Base-by-base conservation (phyloP, 2,888 invertebrate genomes). In the Plagodis pulveraria region DNA sequence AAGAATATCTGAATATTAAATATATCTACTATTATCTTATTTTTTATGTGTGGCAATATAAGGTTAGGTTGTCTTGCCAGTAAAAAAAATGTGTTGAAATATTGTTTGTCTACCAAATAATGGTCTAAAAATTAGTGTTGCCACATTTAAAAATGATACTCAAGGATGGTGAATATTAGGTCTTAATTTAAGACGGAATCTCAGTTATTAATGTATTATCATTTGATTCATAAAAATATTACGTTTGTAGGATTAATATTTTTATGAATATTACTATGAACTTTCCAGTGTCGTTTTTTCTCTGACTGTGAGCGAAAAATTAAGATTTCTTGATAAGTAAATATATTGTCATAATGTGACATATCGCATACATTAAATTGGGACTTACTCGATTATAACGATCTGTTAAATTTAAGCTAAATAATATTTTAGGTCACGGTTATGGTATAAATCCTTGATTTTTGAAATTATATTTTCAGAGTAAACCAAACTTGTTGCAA, bases 61-160 rank as follows among this genome's bases (percentile, higher is more conserved):
- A 12, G 46, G 10, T 36, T 49, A 11, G 41, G 32, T 9, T 33
- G 33, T 57, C 57, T 62, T 62, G 53, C 61, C 61, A 54, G 56
- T 53, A 10, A 34, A 9, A 22, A 33, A 34, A 46, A 45, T 22
- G 7, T 47, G 7, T 32, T n/a, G 41, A 53, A 40, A 40, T 10
- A 36, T 9, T 10, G 5, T 40, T 10, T 47, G 7, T 32, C 12
- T 45, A 53, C 12, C 22, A 9, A 42, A 35, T 48, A 48, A 40
- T n/a, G 35, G 36, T 34, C n/a, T 43, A 43, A 7, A 0, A 42
- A 6, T 44, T 44, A 51, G 54, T 62, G 57, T 51, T 57, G 57
- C 53, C 47, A 51, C 11, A 42, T 1, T 50, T 32, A 1, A 48
- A 50, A 50, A 52, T 22, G 5, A 11, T 47, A 32, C 43, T 41